phyloP scores from a whole-genome alignment of 2,797 vertebrate genomes.

The Tarsius wallacei region DNA sequence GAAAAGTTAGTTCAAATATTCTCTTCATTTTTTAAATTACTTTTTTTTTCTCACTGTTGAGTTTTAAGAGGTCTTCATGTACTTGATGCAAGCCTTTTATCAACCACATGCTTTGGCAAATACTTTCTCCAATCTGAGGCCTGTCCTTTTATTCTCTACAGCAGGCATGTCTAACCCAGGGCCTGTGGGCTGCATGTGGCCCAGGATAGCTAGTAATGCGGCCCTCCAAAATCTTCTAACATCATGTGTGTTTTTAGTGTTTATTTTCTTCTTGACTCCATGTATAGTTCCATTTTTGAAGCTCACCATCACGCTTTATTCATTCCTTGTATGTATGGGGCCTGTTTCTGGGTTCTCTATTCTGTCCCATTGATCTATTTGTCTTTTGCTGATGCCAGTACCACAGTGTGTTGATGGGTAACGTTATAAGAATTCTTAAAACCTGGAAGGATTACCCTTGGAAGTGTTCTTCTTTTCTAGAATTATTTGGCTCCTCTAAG shows the following conservation, averaged over 20 bases:
- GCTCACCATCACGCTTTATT: too few relatives aligned
- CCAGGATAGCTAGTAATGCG: too few relatives aligned
- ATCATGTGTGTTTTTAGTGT: too few relatives aligned
- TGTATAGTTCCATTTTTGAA: too few relatives aligned
- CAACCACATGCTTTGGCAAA: too few relatives aligned
- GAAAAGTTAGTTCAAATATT: not conserved
- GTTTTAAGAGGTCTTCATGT: not conserved
- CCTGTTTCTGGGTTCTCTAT: not conserved
- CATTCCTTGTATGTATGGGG: not conserved
- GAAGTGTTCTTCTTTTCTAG: not conserved
- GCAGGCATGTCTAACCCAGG: too few relatives aligned
- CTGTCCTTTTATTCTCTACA: too few relatives aligned
- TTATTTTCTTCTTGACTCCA: too few relatives aligned
- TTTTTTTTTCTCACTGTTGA: conserved; percentile 15
- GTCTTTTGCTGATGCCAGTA: not conserved
- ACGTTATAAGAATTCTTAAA: not conserved
- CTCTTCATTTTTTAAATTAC: conserved; percentile 31
- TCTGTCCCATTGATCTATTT: not conserved
- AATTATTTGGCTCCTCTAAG: not conserved
- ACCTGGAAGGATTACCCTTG: not conserved
- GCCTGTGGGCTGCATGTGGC: too few relatives aligned
- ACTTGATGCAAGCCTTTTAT: too few relatives aligned
- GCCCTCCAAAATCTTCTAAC: too few relatives aligned
- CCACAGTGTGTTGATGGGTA: not conserved
- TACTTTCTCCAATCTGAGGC: too few relatives aligned